Base-by-base conservation (phyloP, 2,113 vertebrate species). In the Panthera leo region DNA sequence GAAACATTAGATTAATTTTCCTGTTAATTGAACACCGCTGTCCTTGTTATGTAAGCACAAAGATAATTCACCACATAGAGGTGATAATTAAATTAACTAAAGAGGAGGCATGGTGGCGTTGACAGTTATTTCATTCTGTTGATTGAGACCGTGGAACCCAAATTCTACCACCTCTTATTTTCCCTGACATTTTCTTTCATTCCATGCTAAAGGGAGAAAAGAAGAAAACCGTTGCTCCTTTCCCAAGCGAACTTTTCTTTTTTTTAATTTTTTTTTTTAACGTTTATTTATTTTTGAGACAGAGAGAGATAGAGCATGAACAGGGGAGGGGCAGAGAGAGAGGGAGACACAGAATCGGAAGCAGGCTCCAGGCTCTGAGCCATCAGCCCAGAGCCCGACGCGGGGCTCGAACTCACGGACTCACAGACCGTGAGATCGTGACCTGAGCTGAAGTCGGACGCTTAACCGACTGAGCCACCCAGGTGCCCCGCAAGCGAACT, bases 101-200 rank as follows among this genome's bases (percentile, higher is more conserved):
- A 65, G 65, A 86, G 16, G 42, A 53, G 55, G 3, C 2, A 10
- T 9, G 14, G 19, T 19, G 12, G 4, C 12, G 0, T 5, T 55
- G 34, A 31, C 31, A 45, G 5, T 16, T 93, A 14, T 61, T 92
- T 89, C 75, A 93, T 45, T 65, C n/a, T 89, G 48, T 36, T 89
- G 89, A 85, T 42, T 85, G 76, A 91, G 39, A 94, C 27, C 31
- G 36, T 63, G 39, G 45, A 87, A 39, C 11, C 18, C 27, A 87
- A 61, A 93, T 92, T 53, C 76, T n/a, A 80, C 63, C n/a, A 76
- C 51, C 34, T 58, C 76, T 53, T 34, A 70, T 53, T 39, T 82
- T 92, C 55, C 92, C 73, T 78, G 53, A 55, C 61, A 12, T 63
- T n/a, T 51, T 67, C 68, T 88, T 84, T 71, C 85, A 36, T 95